Conservation (phyloP, 2,888 invertebrate genomes). For the Cremastinae sp. region DNA sequence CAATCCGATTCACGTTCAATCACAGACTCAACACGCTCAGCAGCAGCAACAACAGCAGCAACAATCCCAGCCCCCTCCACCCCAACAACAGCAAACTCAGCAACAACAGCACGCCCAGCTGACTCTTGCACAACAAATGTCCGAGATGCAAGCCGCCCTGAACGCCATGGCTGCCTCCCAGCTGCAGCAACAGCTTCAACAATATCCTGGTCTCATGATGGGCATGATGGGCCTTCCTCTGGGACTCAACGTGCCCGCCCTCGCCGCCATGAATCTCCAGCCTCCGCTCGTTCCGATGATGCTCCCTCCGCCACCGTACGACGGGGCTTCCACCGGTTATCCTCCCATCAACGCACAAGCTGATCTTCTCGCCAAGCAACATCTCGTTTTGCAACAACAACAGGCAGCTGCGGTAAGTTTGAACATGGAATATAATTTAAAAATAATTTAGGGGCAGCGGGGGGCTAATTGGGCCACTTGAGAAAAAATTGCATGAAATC, state of each 20-base stretch:
- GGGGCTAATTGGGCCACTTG: not conserved
- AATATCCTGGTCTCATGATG: slow-evolving; percentile 96
- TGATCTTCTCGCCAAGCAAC: slow-evolving; percentile 86
- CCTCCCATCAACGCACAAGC: slow-evolving; percentile 78
- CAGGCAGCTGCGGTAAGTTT: slow-evolving; percentile 77
- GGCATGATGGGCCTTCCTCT: slow-evolving; percentile 91
- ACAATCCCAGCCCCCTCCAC: slow-evolving; percentile 81
- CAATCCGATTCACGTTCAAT: slow-evolving; percentile 71
- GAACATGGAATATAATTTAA: slow-evolving; percentile 18
- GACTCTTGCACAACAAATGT: slow-evolving; percentile 88
- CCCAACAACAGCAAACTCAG: slow-evolving; percentile 79
- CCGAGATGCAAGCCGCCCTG: slow-evolving; percentile 91
- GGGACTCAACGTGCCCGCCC: slow-evolving; percentile 89
- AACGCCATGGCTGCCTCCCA: slow-evolving; percentile 89
- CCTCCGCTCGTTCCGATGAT: slow-evolving; percentile 94
- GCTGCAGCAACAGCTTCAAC: slow-evolving; percentile 90
- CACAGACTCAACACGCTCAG: slow-evolving; percentile 70
- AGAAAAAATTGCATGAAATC: not conserved
- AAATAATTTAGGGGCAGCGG: slow-evolving; percentile 8
- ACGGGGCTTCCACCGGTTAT: slow-evolving; percentile 79
- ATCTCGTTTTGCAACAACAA: slow-evolving; percentile 84
- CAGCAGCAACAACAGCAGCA: slow-evolving; percentile 73
- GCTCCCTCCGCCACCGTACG: slow-evolving; percentile 92
- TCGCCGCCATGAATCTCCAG: slow-evolving; percentile 97
- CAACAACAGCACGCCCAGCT: slow-evolving; percentile 79